phyloP scores from a whole-genome alignment of 2,888 invertebrate species.

The Cephus runcator region DNA sequence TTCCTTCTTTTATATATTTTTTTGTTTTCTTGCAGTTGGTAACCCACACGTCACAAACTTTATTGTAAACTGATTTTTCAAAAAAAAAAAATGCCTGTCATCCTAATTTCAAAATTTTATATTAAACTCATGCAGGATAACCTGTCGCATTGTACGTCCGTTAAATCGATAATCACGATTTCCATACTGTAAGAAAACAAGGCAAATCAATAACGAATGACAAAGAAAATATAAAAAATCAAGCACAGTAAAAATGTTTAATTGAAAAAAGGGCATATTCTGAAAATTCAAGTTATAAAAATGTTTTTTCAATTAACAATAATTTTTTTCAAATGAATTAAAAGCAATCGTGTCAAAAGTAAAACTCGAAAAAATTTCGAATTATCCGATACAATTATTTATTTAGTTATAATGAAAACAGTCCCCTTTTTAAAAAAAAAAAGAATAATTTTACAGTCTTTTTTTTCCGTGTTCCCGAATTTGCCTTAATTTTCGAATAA shows the following conservation, averaged over 20 bases:
- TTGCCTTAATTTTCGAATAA: background rate
- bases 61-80: background rate
- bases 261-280: background rate
- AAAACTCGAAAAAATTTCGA: background rate
- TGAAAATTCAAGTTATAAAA: background rate
- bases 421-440: background rate
- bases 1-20: background rate
- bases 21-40: background rate
- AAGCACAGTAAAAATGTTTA: background rate
- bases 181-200: background rate
- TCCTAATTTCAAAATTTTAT: background rate
- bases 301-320: background rate
- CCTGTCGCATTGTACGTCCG: background rate
- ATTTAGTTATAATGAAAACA: background rate
- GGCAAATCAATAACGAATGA: background rate
- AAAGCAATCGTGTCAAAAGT: background rate
- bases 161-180: background rate
- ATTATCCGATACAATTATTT: background rate
- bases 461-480: background rate
- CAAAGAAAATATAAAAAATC: background rate
- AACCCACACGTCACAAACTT: background rate
- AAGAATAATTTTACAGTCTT: background rate
- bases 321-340: background rate
- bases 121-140: background rate
- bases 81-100: background rate